Conservation (phyloP, 2,888 invertebrate species). For the Taenaris catops region DNA sequence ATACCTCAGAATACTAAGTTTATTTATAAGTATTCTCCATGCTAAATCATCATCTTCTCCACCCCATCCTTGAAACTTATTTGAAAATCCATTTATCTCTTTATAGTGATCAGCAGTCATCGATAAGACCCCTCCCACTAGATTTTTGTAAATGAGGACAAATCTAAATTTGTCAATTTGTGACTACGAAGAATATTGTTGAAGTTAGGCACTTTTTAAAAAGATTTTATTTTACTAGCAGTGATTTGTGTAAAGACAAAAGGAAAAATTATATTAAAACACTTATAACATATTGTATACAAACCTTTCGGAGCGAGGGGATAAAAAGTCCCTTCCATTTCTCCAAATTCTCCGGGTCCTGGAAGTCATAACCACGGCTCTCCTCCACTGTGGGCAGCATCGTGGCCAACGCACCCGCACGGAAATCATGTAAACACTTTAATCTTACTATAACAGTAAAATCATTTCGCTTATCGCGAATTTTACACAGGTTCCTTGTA, state of each 20-base stretch:
- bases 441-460: conserved; percentile 49
- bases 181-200: no score
- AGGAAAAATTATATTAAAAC: conserved; percentile 22
- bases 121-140: conserved; percentile 63
- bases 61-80: conserved; percentile 62
- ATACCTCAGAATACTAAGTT: conserved; percentile 48
- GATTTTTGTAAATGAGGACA: conserved; percentile 37
- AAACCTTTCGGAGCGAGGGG: conserved; percentile 92
- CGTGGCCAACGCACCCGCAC: conserved; percentile 51
- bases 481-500: conserved; percentile 35
- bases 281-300: conserved; percentile 36
- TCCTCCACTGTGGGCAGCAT: conserved; percentile 78
- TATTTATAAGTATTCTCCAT: conserved; percentile 35
- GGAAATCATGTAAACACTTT: conserved; percentile 70
- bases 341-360: conserved; percentile 91
- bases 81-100: conserved; percentile 57
- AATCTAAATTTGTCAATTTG: conserved; percentile 87
- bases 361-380: conserved; percentile 87
- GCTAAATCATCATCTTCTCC: conserved; percentile 70
- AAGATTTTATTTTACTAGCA: background rate
- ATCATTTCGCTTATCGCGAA: conserved; percentile 41
- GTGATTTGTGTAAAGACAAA: background rate
- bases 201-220: no score
- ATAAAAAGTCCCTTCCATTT: conserved; percentile 97
- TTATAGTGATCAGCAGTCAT: conserved; percentile 49